Percentiles rank a stretch among this genome's conserved stretches.
These are phyloP conservation scores for Gyps fulvus DNA, from an alignment of 2,113 vertebrate genomes.

Conservation along the genomic window DNA sequence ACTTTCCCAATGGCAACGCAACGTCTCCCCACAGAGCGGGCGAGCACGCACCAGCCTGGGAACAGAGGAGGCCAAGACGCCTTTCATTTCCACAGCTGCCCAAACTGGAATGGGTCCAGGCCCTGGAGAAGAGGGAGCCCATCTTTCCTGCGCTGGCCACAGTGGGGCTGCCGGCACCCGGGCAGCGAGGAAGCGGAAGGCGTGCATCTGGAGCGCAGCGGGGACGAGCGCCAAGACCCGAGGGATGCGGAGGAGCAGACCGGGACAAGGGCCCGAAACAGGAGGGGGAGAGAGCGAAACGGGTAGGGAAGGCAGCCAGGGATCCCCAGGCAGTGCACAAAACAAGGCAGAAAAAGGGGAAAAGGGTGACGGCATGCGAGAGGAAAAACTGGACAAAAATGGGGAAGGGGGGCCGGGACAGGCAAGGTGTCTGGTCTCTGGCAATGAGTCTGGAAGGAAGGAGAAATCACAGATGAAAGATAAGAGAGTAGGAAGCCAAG, in stretches of 20 bases:
- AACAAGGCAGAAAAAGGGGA: neutral
- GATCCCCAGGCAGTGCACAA: neutral
- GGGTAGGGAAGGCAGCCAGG: neutral
- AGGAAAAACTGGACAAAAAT: neutral
- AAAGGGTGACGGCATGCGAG: accelerated
- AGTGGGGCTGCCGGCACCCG: accelerated
- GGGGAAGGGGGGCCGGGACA: accelerated
- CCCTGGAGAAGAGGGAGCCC: neutral
- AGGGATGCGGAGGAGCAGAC: neutral
- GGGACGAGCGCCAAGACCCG: neutral
- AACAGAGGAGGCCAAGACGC: neutral
- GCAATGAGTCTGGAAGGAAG: neutral
- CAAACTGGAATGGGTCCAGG: neutral
- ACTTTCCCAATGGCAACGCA: neutral
- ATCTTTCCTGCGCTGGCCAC: neutral
- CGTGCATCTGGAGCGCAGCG: neutral
- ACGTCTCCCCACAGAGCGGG: accelerated
- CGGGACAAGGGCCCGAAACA: neutral
- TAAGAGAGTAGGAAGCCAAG: neutral
- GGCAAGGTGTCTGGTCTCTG: neutral
- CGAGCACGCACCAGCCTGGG: accelerated
- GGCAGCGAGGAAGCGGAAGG: neutral
- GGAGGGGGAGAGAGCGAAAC: neutral
- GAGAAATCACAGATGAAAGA: neutral
- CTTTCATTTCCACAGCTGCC: neutral